A percentile compares a stretch with the other conserved stretches of the same genome.
Evolutionary conservation across 1,140 invertebrate species (phyloP).

Genomic region (Drosophila trapezifrons): DNA sequence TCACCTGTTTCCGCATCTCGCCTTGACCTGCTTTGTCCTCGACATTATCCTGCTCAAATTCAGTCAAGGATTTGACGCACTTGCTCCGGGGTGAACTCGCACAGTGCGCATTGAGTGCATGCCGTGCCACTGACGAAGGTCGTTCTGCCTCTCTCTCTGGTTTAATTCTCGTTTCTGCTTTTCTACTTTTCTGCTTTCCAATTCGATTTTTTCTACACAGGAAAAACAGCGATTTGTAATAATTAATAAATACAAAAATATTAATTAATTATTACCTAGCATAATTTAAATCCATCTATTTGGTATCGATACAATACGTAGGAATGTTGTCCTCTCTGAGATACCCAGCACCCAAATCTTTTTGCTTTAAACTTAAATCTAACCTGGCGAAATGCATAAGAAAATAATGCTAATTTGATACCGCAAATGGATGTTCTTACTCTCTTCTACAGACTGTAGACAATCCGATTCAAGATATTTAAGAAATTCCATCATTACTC

Average conservation of each 20-base stretch:
- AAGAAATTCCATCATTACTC: no score
- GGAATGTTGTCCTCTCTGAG: neutral
- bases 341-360: neutral
- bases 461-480: neutral
- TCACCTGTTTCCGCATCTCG: constrained; percentile 35
- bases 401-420: neutral
- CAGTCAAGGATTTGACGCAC: constrained; percentile 69
- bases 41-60: constrained; percentile 50
- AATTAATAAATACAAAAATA: no score
- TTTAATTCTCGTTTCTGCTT: neutral
- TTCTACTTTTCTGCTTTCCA: constrained; percentile 5
- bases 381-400: neutral
- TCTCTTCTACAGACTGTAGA: neutral
- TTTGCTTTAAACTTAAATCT: neutral
- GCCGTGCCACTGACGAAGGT: constrained; percentile 32
- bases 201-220: constrained; percentile 23
- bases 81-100: constrained; percentile 29
- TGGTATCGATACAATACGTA: no score
- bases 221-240: neutral
- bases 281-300: no score
- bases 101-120: constrained; percentile 33
- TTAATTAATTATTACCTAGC: no score
- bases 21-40: constrained; percentile 71
- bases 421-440: neutral
- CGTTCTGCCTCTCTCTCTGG: neutral